Evolutionary conservation across 2,797 vertebrate genomes (phyloP).

Genomic region (Champsocephalus gunnari): DNA sequence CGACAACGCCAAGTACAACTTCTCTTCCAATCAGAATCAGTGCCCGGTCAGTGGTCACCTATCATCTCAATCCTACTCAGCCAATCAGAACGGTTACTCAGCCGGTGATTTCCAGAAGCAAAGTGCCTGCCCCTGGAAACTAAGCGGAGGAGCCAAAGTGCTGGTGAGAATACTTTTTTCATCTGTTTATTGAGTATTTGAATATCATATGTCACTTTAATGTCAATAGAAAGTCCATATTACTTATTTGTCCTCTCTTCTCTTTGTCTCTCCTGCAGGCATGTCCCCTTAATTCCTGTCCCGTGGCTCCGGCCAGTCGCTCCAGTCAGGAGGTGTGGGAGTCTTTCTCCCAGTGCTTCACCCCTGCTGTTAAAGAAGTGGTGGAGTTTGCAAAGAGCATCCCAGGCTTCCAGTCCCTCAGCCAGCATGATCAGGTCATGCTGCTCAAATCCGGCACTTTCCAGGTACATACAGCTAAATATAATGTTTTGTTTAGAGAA

Average conservation of each 20-base stretch:
- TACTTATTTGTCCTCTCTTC: slow-evolving; percentile 1
- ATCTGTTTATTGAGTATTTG: not conserved
- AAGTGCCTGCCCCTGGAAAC: slow-evolving; percentile 83
- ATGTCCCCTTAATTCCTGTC: slow-evolving; percentile 86
- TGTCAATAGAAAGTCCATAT: slow-evolving; percentile 24
- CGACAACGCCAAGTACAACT: slow-evolving; percentile 77
- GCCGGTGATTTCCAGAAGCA: slow-evolving; percentile 68
- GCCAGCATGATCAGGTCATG: slow-evolving; percentile 88
- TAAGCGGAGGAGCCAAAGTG: slow-evolving; percentile 84
- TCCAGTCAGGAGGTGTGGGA: slow-evolving; percentile 89
- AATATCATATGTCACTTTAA: not conserved
- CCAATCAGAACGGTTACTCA: slow-evolving; percentile 70
- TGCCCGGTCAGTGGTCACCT: slow-evolving; percentile 66
- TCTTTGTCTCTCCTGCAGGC: slow-evolving; percentile 71
- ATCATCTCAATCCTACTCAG: slow-evolving; percentile 62
- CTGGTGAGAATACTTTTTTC: slow-evolving; percentile 73
- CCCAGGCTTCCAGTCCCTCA: slow-evolving; percentile 85
- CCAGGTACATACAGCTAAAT: slow-evolving; percentile 76
- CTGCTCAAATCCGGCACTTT: slow-evolving; percentile 89
- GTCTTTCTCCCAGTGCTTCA: slow-evolving; percentile 88
- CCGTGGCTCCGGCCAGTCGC: slow-evolving; percentile 80
- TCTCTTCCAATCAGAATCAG: slow-evolving; percentile 74
- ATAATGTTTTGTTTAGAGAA: not conserved
- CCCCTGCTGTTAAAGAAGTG: slow-evolving; percentile 87
- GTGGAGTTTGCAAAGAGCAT: slow-evolving; percentile 89